Percentiles rank a stretch among this genome's conserved stretches.
Evolutionary conservation across 2,888 invertebrate genomes (phyloP).

Genomic region (Cryptops parisi): DNA sequence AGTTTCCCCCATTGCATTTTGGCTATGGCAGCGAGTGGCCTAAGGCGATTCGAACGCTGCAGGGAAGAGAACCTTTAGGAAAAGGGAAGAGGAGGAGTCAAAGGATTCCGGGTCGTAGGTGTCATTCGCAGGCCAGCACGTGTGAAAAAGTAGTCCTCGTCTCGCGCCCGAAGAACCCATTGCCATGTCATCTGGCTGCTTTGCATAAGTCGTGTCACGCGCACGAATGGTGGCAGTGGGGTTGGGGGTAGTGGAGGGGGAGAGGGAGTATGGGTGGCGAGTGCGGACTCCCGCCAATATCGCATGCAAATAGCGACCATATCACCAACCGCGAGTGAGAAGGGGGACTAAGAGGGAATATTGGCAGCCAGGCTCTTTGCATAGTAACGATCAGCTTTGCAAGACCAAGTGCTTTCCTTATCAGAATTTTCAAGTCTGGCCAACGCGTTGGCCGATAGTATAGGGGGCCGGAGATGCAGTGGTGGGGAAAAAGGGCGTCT

Average conservation of each 20-base stretch:
- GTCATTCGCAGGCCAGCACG: constrained; percentile 11
- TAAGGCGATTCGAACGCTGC: too few relatives aligned
- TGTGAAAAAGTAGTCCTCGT: constrained; percentile 9
- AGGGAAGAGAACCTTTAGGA: too few relatives aligned
- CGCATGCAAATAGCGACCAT: constrained; percentile 10
- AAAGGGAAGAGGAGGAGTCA: too few relatives aligned
- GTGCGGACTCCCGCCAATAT: constrained; percentile 1
- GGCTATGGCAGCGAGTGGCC: too few relatives aligned
- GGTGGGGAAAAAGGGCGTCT: too few relatives aligned
- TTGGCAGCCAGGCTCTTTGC: constrained; percentile 5
- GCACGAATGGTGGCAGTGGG: background rate
- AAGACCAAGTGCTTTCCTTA: background rate
- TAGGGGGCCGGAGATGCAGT: too few relatives aligned
- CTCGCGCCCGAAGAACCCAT: background rate
- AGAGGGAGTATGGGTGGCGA: background rate
- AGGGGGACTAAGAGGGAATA: background rate
- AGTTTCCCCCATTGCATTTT: too few relatives aligned
- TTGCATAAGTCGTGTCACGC: constrained; percentile 7
- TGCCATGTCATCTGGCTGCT: constrained; percentile 5
- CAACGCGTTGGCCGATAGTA: too few relatives aligned
- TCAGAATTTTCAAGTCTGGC: constrained; percentile 3
- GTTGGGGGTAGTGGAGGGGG: background rate
- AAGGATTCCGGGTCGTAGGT: background rate
- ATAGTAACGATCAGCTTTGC: background rate
- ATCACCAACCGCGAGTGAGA: background rate